Evolutionary conservation across 2,113 vertebrate species (phyloP).

Genomic region (Sinocyclocheilus maitianheensis): DNA sequence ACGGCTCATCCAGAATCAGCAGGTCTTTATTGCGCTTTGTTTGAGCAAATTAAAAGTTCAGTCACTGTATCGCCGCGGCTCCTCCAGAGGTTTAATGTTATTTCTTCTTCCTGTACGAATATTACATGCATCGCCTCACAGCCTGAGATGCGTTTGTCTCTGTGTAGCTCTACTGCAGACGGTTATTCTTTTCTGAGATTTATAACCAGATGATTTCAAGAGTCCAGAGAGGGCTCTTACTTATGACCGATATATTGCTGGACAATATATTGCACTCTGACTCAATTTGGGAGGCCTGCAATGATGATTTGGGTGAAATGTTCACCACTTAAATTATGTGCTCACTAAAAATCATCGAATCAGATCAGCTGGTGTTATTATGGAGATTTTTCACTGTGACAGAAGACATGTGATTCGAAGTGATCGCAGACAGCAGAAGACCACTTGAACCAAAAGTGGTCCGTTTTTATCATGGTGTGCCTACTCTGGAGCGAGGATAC

Average conservation of each 20-base stretch:
- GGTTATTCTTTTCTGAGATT: background rate
- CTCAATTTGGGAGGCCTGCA: background rate
- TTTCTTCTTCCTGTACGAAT: constrained; percentile 21
- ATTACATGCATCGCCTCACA: constrained; percentile 17
- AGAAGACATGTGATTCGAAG: background rate
- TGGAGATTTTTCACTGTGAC: background rate
- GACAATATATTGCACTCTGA: background rate
- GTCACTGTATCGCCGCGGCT: background rate
- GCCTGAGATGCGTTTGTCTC: background rate
- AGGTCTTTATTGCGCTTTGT: constrained; percentile 26
- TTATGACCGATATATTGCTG: background rate
- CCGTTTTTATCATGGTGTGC: too few relatives aligned
- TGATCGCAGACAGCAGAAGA: background rate
- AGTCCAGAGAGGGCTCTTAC: background rate
- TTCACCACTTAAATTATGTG: background rate
- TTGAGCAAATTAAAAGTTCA: constrained; percentile 16
- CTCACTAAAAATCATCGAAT: background rate
- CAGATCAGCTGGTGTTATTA: background rate
- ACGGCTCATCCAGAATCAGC: constrained; percentile 34
- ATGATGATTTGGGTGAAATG: background rate
- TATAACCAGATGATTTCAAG: background rate
- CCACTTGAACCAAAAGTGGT: background rate
- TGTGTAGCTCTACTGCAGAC: background rate
- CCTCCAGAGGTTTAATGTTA: constrained; percentile 39
- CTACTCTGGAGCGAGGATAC: too few relatives aligned